Conservation (phyloP, 2,113 vertebrate species). For the Ptychochromis oligacanthus region DNA sequence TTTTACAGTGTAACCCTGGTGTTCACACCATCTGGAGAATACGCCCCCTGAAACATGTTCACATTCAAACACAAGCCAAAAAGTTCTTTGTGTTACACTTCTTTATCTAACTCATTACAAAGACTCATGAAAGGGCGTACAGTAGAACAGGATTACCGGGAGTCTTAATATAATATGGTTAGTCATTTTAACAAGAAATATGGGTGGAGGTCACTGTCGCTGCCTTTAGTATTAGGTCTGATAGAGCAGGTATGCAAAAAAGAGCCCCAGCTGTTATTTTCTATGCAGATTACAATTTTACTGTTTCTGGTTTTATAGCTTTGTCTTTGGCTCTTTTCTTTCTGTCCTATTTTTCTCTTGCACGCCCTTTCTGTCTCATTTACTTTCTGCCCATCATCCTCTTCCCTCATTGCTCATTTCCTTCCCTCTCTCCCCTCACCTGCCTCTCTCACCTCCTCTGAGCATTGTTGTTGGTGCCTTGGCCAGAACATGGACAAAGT, state of each 20-base stretch:
- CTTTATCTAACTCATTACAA: constrained; percentile 55
- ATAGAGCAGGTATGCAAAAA: neutral
- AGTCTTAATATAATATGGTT: constrained; percentile 39
- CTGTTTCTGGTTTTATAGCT: constrained; percentile 3
- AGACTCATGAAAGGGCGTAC: constrained; percentile 34
- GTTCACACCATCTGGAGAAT: constrained; percentile 66
- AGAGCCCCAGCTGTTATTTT: constrained; percentile 6
- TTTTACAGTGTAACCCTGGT: constrained; percentile 55
- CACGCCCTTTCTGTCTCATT: constrained; percentile 45
- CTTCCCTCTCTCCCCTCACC: neutral
- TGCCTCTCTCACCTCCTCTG: constrained; percentile 17
- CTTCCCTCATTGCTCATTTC: constrained; percentile 13
- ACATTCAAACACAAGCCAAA: constrained; percentile 7
- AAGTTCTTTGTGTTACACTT: constrained; percentile 22
- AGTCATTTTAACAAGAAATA: constrained; percentile 24
- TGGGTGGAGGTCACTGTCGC: constrained; percentile 27
- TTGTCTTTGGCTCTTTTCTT: neutral
- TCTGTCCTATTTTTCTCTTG: constrained; percentile 15
- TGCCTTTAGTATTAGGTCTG: constrained; percentile 10
- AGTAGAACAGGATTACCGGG: constrained; percentile 37
- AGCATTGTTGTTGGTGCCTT: constrained; percentile 14
- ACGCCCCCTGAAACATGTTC: constrained; percentile 29
- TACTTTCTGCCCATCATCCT: constrained; percentile 34
- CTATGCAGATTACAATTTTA: constrained; percentile 13
- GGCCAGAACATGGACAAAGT: constrained; percentile 32